Evolutionary conservation across 2,888 invertebrate genomes (phyloP), one percentile per base, ranked within the genome.

Genomic region (Epirrita christyi): DNA sequence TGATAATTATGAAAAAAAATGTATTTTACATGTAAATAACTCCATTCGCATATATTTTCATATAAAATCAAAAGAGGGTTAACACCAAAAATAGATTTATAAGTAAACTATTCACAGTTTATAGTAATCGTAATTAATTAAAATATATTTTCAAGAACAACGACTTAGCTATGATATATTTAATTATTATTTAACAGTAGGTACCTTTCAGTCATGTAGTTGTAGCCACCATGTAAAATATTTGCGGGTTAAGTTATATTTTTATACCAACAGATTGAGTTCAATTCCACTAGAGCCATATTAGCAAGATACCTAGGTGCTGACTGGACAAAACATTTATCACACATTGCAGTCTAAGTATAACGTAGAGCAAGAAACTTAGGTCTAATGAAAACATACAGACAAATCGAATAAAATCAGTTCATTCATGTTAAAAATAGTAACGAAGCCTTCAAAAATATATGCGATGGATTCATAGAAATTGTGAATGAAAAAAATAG

Each of bases 41-140:
- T 88, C 84, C 88, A 79, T 77, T 87, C 88, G 89, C 89, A 90
- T 89, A 88, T 90, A 89, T 88, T 89, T 88, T 83, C 55, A 61
- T 59, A 63, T 43, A 61, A 71, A 78, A 62, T 61, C 61, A 72
- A 67, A 72, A 71, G 70, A 58, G 59, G 61, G 60, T 72, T 71
- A 70, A 78, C 76, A 80, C 73, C 74, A 77, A 77, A 72, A 68
- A 68, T 72, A 71, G 71, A 67, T 64, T 59, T 60, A 64, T 71
- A 70, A 66, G 70, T 67, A 38, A 68, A 59, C 38, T 55, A n/a
- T n/a, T n/a, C n/a, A n/a, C n/a, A n/a, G n/a, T n/a, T n/a, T n/a
- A 70, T 71, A 71, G 21, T 71, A 73, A 67, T 72, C 69, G 50
- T 64, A 68, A 55, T 64, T 68, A 65, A 71, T 68, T 64, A 70